Conservation (phyloP, 2,797 vertebrate genomes). For the Pangasius larnaudii region DNA sequence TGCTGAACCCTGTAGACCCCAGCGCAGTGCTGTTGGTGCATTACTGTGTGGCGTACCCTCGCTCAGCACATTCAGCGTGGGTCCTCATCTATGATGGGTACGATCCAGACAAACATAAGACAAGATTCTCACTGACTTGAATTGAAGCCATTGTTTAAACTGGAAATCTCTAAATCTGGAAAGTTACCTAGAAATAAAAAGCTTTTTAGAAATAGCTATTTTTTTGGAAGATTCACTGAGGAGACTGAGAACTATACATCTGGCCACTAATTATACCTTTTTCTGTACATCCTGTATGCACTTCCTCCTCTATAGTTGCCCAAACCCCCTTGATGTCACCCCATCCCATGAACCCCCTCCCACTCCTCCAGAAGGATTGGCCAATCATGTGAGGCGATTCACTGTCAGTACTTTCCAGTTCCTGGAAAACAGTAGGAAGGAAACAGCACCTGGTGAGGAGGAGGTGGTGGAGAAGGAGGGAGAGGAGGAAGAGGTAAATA, state of each 20-base stretch:
- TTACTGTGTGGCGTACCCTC: slow-evolving; percentile 81
- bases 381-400: slow-evolving; percentile 73
- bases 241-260: neutral
- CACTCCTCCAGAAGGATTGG: slow-evolving; percentile 50
- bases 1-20: slow-evolving; percentile 75
- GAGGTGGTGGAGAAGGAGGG: neutral
- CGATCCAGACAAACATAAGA: no score
- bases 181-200: neutral
- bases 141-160: neutral
- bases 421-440: slow-evolving; percentile 62
- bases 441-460: neutral
- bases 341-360: slow-evolving; percentile 54
- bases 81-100: slow-evolving; percentile 81
- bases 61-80: slow-evolving; percentile 77
- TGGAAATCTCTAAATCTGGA: no score
- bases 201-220: neutral
- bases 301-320: slow-evolving; percentile 67
- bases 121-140: neutral
- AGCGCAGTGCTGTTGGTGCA: slow-evolving; percentile 76
- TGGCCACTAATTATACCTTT: neutral
- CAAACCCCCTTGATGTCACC: slow-evolving; percentile 73
- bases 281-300: neutral
- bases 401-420: slow-evolving; percentile 79
- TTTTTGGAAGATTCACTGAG: neutral
- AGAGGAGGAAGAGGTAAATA: slow-evolving; percentile 72